phyloP scores from a whole-genome alignment of 2,888 invertebrate genomes.

The Peribatodes rhomboidaria region DNA sequence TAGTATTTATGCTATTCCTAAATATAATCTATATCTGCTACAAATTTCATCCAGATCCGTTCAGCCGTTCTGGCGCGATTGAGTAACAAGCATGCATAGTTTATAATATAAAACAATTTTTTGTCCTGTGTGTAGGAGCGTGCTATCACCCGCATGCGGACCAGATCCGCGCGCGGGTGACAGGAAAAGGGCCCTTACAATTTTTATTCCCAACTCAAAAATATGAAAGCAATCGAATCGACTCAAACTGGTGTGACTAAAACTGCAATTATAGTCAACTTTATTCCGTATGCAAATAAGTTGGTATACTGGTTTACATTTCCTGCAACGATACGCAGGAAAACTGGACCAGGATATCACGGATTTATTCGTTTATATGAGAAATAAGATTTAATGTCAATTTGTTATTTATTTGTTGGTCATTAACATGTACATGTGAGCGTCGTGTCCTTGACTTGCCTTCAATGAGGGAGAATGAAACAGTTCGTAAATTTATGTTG shows the following conservation, averaged over 20 bases:
- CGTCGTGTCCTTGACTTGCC: constrained; percentile 2
- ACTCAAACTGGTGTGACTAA: neutral
- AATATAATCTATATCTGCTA: too few species aligned
- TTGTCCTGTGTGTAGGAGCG: too few species aligned
- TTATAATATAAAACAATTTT: too few species aligned
- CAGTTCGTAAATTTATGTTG: neutral
- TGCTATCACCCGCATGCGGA: too few species aligned
- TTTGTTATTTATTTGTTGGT: constrained; percentile 18
- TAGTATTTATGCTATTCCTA: too few species aligned
- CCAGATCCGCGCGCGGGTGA: too few species aligned
- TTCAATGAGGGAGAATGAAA: neutral
- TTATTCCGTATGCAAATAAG: constrained; percentile 7
- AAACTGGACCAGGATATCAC: constrained; percentile 25
- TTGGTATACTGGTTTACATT: constrained; percentile 4
- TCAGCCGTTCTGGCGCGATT: too few species aligned
- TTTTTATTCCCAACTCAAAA: neutral
- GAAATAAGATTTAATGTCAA: constrained; percentile 12
- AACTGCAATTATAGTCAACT: constrained; percentile 5
- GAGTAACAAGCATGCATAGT: too few species aligned
- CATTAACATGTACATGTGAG: neutral
- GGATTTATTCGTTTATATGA: constrained; percentile 22
- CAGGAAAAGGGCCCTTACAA: too few species aligned
- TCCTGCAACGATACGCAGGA: constrained; percentile 23
- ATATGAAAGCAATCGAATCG: neutral
- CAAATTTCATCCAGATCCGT: too few species aligned